Evolutionary conservation across 2,797 vertebrate genomes (phyloP).

Genomic region (Myotis daubentonii): DNA sequence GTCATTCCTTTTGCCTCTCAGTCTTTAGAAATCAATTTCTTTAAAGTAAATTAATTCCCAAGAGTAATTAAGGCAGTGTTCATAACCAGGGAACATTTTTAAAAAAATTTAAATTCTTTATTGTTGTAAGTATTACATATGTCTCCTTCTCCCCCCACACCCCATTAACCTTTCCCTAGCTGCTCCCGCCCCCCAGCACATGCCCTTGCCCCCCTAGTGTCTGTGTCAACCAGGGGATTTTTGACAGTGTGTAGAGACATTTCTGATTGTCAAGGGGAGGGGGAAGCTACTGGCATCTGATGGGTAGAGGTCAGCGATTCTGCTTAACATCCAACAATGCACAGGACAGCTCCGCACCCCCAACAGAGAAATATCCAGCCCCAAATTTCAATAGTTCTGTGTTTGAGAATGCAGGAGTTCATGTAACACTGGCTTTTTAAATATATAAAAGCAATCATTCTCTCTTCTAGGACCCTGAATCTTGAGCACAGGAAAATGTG

Average conservation of each 20-base stretch:
- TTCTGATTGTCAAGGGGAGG: not conserved
- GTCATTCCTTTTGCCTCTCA: not conserved
- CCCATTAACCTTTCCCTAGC: no score
- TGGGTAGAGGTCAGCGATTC: not conserved
- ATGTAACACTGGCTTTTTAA: not conserved
- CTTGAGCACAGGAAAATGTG: not conserved
- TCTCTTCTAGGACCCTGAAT: not conserved
- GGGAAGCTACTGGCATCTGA: not conserved
- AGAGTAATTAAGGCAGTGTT: not conserved
- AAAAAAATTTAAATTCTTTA: no score
- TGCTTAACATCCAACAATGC: not conserved
- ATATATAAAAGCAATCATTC: not conserved
- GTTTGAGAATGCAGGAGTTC: not conserved
- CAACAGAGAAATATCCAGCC: not conserved
- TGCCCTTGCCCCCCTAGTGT: no score
- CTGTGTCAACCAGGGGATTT: not conserved
- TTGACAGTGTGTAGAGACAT: not conserved
- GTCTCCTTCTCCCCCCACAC: no score
- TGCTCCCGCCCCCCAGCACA: no score
- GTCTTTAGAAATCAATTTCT: not conserved
- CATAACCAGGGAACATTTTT: not conserved
- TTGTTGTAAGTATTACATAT: no score
- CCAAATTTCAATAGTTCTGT: not conserved
- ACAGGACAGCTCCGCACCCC: not conserved
- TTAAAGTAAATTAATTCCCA: constrained; percentile 12